Evolutionary conservation across 2,113 vertebrate species (phyloP).

Genomic region (Hystrix cristata): DNA sequence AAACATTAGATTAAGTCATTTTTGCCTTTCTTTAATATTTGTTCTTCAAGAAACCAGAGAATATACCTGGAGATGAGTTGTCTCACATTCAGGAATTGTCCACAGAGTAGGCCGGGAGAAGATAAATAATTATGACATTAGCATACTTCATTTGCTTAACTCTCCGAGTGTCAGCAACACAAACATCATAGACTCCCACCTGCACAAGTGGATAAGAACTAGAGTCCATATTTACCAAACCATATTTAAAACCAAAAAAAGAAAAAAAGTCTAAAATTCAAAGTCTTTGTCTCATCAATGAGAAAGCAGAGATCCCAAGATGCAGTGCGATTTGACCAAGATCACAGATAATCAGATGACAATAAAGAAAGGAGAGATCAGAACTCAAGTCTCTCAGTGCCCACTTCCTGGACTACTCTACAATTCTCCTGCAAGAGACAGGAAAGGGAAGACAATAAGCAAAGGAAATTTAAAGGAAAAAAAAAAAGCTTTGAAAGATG

Average conservation of each 20-base stretch:
- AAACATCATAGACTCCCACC: neutral
- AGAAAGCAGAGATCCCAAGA: constrained; percentile 30
- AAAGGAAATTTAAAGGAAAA: neutral
- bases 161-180: neutral
- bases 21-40: constrained; percentile 33
- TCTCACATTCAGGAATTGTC: constrained; percentile 6
- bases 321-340: neutral
- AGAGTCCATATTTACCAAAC: neutral
- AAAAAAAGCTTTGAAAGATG: neutral
- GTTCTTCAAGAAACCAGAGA: constrained; percentile 47
- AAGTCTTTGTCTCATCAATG: constrained; percentile 19
- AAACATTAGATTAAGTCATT: constrained; percentile 2
- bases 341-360: neutral
- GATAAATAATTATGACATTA: neutral
- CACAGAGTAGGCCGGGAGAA: neutral
- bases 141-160: constrained; percentile 6
- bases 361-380: neutral
- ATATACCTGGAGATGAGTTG: neutral
- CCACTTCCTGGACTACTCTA: neutral
- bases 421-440: neutral
- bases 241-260: neutral
- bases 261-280: neutral
- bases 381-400: neutral
- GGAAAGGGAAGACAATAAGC: neutral
- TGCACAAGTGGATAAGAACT: neutral